Evolutionary conservation across 37 sponge, comb jelly and placozoan species (phyloP), one percentile per base, ranked within the genome.

Genomic region (Aplysina aerophoba): DNA sequence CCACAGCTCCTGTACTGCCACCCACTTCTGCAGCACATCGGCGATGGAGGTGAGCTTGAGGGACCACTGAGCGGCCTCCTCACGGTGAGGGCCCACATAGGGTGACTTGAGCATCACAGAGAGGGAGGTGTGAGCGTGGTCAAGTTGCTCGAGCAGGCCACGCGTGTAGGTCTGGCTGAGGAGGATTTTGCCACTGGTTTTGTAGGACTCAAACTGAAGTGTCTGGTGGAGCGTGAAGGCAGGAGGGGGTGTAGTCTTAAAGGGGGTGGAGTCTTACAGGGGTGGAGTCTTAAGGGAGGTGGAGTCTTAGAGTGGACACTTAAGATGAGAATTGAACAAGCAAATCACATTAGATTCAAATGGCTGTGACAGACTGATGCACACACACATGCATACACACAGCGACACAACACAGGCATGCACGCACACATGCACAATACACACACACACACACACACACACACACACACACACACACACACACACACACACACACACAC

Each of bases 1-100:
- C 97, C 97, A 97, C 61, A 90, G 80, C 63, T 92, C 84, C 71
- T 97, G 97, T 4, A 97, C 95, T 15, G 61, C 38, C 55, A 97
- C 81, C 97, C 97, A 97, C 91, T 90, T 84, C 33, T 86, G 90
- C 6, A 97, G 83, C 13, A 94, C 84, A 55, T 93, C 97, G 0
- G 83, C 40, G 19, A 97, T 67, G 55, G 61, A 83, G 50, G 87
- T 85, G 19, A 97, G 89, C 62, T 94, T 94, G 15, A 63, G 82
- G 21, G 95, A 90, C 95, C 97, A 97, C 67, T 87, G 87, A 38
- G 88, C 79, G 27, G 89, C 89, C 64, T 93, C 95, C 1, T 92
- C 93, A 53, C 85, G 90, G 39, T 95, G 83, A 0, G 93, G 97
- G 19, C 69, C 83, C 19, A 97, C 85, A 83, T 94, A 80, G 4